phyloP scores from a whole-genome alignment of 2,113 vertebrate species.

The Agapornis roseicollis region DNA sequence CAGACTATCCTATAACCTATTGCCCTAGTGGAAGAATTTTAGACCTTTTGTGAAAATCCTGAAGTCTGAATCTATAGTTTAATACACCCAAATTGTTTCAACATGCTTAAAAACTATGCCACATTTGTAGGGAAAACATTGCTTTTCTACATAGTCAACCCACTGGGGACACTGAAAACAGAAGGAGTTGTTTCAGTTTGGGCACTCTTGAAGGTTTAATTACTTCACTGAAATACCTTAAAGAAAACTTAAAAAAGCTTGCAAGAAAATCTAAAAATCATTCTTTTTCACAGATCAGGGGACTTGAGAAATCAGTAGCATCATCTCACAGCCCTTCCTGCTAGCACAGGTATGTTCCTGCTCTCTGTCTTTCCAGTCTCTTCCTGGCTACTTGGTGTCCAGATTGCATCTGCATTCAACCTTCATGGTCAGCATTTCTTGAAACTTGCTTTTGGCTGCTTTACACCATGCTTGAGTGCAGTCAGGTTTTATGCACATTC shows the following conservation, averaged over 20 bases:
- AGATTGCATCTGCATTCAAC: neutral
- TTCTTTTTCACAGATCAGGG: neutral
- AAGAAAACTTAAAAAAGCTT: neutral
- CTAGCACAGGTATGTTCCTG: neutral
- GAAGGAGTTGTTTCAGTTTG: neutral
- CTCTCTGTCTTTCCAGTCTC: neutral
- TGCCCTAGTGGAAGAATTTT: neutral
- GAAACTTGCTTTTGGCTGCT: neutral
- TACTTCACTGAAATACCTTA: neutral
- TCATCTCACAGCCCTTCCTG: neutral
- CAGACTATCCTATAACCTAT: neutral
- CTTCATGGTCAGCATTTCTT: neutral
- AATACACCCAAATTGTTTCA: neutral
- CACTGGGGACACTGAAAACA: neutral
- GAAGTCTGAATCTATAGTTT: neutral
- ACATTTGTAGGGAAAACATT: neutral
- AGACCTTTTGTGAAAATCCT: neutral
- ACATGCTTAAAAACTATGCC: neutral
- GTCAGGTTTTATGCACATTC: accelerated
- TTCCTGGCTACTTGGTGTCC: neutral
- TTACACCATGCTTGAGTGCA: neutral
- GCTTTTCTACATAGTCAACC: neutral
- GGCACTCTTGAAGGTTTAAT: neutral
- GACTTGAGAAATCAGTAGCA: neutral
- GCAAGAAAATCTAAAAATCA: neutral